Percentiles rank a stretch among this genome's conserved stretches.
These are phyloP conservation scores for Mamestra configurata DNA, from an alignment of 1,140 invertebrate genomes.

Conservation along the genomic window DNA sequence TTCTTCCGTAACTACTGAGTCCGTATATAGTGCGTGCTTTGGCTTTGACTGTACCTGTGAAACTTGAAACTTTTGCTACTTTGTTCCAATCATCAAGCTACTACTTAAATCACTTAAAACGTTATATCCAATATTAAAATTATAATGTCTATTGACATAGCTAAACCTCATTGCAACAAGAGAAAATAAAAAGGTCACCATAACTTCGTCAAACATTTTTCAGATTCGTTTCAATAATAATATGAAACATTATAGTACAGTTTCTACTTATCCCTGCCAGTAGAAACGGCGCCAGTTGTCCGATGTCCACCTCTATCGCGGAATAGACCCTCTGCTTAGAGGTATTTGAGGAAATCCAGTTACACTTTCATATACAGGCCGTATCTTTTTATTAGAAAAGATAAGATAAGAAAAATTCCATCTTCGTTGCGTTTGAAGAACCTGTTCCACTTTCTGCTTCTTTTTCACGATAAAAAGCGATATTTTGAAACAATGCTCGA, in stretches of 20 bases:
- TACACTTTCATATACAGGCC: slow-evolving; percentile 46
- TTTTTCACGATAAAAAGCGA: background rate
- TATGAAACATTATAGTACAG: background rate
- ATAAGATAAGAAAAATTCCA: no score
- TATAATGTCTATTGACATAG: background rate
- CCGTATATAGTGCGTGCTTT: no score
- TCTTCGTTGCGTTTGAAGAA: no score
- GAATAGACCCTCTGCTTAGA: slow-evolving; percentile 67
- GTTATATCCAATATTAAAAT: no score
- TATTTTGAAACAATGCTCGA: no score
- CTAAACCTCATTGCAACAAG: background rate
- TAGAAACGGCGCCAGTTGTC: slow-evolving; percentile 56
- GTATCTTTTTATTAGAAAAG: background rate
- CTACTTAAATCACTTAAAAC: no score
- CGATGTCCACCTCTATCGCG: slow-evolving; percentile 67
- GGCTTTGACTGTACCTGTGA: no score
- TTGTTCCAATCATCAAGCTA: no score
- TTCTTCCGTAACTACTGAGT: no score
- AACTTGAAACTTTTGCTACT: no score
- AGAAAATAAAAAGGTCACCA: no score
- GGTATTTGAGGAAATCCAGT: slow-evolving; percentile 72
- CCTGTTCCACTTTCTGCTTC: no score
- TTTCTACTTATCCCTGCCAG: background rate
- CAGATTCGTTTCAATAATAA: background rate
- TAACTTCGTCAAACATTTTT: background rate